Conservation (phyloP, 2,797 vertebrate genomes). For the Schizopygopsis malacanthus region DNA sequence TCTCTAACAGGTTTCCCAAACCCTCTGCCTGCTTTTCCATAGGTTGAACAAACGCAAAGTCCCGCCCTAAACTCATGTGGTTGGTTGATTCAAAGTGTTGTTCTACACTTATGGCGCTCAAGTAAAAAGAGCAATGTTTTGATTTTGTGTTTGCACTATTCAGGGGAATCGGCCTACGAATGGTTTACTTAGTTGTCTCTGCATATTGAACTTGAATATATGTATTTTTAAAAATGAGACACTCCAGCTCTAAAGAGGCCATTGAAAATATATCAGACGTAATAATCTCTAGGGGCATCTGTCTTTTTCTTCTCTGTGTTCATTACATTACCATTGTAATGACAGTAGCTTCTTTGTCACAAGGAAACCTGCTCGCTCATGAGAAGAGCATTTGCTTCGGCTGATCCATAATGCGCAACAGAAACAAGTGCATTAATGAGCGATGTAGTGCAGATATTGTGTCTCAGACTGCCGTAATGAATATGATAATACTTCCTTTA, state of each 20-base stretch:
- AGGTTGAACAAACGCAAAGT: background rate
- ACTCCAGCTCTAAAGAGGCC: background rate
- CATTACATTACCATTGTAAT: constrained; percentile 16
- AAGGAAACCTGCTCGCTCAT: background rate
- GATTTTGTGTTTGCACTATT: background rate
- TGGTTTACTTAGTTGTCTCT: background rate
- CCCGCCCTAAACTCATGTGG: background rate
- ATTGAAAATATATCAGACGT: background rate
- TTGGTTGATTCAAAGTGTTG: background rate
- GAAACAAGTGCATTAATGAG: constrained; percentile 21
- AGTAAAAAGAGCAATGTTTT: background rate
- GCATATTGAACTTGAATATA: background rate
- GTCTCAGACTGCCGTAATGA: constrained; percentile 52
- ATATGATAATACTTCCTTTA: constrained; percentile 61
- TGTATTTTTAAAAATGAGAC: background rate
- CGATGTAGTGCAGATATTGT: constrained; percentile 51
- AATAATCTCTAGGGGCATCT: background rate
- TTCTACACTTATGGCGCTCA: background rate
- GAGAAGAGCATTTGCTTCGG: constrained; percentile 12
- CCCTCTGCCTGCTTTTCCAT: background rate
- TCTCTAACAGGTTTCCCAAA: background rate
- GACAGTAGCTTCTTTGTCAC: background rate
- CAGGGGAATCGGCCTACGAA: background rate
- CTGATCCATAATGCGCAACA: constrained; percentile 14
- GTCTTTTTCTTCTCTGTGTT: background rate